A percentile compares a stretch with the other conserved stretches of the same genome.
Conservation (phyloP, 1,140 invertebrate genomes). For the Drosophila nigrodunni region DNA sequence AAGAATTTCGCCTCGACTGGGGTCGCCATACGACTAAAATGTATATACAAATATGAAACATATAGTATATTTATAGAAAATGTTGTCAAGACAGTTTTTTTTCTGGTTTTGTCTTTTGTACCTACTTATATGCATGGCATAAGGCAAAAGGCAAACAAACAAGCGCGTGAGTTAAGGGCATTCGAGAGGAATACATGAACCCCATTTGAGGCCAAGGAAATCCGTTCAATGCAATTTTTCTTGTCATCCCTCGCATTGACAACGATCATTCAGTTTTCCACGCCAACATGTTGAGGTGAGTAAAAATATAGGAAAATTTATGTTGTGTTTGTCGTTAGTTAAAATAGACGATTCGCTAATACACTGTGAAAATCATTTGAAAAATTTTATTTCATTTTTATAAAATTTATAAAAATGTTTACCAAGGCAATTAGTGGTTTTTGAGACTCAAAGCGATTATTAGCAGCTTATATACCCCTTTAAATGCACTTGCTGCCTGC, state of each 20-base stretch:
- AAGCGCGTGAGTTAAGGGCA: slow-evolving; percentile 48
- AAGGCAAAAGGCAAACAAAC: slow-evolving; percentile 37
- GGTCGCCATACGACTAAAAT: slow-evolving; percentile 60
- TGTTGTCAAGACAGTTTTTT: slow-evolving; percentile 54
- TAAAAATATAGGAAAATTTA: neutral
- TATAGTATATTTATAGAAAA: slow-evolving; percentile 72
- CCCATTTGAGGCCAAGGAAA: slow-evolving; percentile 50
- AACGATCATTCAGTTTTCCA: slow-evolving; percentile 4
- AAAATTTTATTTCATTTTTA: too few relatives aligned
- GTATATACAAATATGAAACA: slow-evolving; percentile 52
- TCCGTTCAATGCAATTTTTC: slow-evolving; percentile 33
- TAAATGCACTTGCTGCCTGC: neutral
- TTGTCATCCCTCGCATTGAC: slow-evolving; percentile 16
- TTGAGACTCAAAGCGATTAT: too few relatives aligned
- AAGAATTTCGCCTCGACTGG: slow-evolving; percentile 79
- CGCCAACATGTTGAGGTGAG: slow-evolving; percentile 3
- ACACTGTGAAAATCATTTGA: too few relatives aligned
- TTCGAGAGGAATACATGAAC: slow-evolving; percentile 13
- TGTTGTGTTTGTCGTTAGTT: neutral
- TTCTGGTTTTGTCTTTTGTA: too few relatives aligned
- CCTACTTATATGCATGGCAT: slow-evolving; percentile 12
- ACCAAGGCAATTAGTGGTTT: too few relatives aligned
- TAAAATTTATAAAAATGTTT: too few relatives aligned
- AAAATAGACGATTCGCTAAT: too few relatives aligned
- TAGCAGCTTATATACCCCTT: neutral